A percentile compares a stretch with the other conserved stretches of the same genome.
Conservation (phyloP, 2,113 vertebrate species). For the Corythornis vintsioides region DNA sequence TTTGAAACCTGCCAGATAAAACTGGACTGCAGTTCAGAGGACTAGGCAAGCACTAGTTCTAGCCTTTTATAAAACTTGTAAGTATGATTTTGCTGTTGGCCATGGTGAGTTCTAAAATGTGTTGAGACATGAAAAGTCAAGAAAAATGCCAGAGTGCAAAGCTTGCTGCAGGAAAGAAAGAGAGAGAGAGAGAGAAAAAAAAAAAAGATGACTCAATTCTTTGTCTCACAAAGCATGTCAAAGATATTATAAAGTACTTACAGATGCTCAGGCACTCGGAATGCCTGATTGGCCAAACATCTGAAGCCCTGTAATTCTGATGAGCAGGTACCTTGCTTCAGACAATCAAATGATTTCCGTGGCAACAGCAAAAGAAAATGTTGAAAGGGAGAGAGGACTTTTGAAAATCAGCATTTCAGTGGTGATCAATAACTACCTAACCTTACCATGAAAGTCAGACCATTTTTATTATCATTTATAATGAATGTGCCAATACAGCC, state of each 20-base stretch:
- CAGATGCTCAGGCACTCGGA: slow-evolving; percentile 37
- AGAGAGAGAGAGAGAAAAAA: neutral
- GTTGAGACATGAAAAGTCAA: slow-evolving; percentile 57
- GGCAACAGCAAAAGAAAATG: neutral
- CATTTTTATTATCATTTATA: neutral
- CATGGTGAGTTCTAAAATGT: slow-evolving; percentile 49
- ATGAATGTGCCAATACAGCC: neutral
- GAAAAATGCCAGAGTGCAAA: slow-evolving; percentile 57
- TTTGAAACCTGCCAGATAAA: slow-evolving; percentile 4
- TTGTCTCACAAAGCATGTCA: slow-evolving; percentile 47
- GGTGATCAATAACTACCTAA: neutral
- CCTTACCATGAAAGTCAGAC: neutral
- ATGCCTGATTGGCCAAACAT: slow-evolving; percentile 61
- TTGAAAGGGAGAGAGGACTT: neutral
- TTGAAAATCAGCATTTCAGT: neutral
- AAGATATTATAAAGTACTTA: slow-evolving; percentile 45
- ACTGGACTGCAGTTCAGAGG: neutral
- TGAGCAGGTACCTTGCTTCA: slow-evolving; percentile 24
- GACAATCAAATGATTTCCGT: slow-evolving; percentile 27
- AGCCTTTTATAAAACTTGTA: slow-evolving; percentile 40
- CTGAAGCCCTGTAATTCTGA: slow-evolving; percentile 50
- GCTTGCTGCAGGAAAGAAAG: slow-evolving; percentile 32
- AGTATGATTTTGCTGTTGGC: slow-evolving; percentile 42
- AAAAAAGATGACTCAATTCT: slow-evolving; percentile 33
- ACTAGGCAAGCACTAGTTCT: neutral